Conservation (phyloP, 1,140 invertebrate genomes). For the Papilio glaucus region DNA sequence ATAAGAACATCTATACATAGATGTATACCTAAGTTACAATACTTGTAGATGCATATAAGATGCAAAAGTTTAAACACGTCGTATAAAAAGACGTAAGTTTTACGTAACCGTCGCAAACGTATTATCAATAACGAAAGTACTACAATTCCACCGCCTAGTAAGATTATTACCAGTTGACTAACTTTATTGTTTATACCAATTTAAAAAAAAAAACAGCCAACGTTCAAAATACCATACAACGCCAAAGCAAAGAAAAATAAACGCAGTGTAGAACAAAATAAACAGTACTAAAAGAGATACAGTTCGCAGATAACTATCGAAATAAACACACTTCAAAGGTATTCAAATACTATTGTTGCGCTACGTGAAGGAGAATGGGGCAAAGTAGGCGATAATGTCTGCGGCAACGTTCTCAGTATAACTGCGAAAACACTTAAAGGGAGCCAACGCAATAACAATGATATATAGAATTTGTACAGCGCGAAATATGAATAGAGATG, state of each 20-base stretch:
- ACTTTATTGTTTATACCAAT: no score
- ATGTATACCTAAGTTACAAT: no score
- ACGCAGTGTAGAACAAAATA: background rate
- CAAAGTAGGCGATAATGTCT: constrained; percentile 23
- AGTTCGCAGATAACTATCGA: background rate
- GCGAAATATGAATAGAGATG: constrained; percentile 58
- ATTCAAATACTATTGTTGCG: constrained; percentile 6
- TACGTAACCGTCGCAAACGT: no score
- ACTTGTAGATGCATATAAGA: no score
- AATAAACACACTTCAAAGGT: constrained; percentile 7
- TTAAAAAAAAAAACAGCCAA: background rate
- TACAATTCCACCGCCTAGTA: no score
- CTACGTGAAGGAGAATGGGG: background rate
- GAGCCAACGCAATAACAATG: constrained; percentile 42
- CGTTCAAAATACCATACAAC: background rate
- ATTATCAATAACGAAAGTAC: no score
- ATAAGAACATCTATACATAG: no score
- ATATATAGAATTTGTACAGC: constrained; percentile 43
- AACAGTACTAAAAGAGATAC: constrained; percentile 7
- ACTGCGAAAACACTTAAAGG: constrained; percentile 25
- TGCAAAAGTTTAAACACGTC: no score
- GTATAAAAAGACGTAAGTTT: no score
- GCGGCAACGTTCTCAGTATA: constrained; percentile 10
- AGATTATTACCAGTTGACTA: no score
- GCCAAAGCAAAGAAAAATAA: background rate